Evolutionary conservation across 2,797 vertebrate genomes (phyloP).

Genomic region (Pempheris klunzingeri): DNA sequence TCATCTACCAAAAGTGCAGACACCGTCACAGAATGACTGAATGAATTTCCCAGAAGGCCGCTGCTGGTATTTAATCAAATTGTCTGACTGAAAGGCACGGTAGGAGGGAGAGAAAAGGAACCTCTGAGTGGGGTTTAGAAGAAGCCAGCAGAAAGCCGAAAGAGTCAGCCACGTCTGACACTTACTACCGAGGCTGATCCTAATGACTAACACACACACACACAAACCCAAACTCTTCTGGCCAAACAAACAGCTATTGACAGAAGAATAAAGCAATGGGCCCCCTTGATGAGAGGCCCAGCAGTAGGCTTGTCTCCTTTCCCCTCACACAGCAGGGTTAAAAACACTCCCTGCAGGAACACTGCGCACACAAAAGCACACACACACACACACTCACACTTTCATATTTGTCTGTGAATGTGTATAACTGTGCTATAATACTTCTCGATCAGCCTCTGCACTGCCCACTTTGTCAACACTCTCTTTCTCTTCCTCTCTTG

Average conservation of each 20-base stretch:
- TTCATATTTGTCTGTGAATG: slow-evolving; percentile 32
- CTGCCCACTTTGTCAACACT: slow-evolving; percentile 71
- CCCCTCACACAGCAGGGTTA: slow-evolving; percentile 55
- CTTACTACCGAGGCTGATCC: slow-evolving; percentile 42
- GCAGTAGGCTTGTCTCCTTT: slow-evolving; percentile 45
- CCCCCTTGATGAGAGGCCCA: slow-evolving; percentile 50
- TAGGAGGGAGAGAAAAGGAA: slow-evolving; percentile 18
- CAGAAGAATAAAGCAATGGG: slow-evolving; percentile 51
- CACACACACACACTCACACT: slow-evolving; percentile 5
- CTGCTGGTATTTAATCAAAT: slow-evolving; percentile 48
- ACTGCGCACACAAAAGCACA: slow-evolving; percentile 22
- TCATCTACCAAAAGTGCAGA: slow-evolving; percentile 24
- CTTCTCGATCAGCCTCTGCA: slow-evolving; percentile 26
- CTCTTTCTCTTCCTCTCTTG: slow-evolving; percentile 45
- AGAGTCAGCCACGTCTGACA: slow-evolving; percentile 36
- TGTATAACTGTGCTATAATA: slow-evolving; percentile 23
- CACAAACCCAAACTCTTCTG: slow-evolving; percentile 13
- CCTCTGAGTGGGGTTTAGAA: slow-evolving; percentile 6
- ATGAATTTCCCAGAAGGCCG: background rate
- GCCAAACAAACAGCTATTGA: slow-evolving; percentile 71
- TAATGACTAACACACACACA: slow-evolving; percentile 53
- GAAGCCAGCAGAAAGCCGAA: slow-evolving; percentile 33
- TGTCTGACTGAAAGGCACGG: slow-evolving; percentile 30
- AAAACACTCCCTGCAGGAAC: slow-evolving; percentile 53
- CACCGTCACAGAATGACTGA: background rate